A percentile compares a stretch with the other conserved stretches of the same genome.
Evolutionary conservation across 1,140 invertebrate species (phyloP).

Genomic region (Heliconius himera): DNA sequence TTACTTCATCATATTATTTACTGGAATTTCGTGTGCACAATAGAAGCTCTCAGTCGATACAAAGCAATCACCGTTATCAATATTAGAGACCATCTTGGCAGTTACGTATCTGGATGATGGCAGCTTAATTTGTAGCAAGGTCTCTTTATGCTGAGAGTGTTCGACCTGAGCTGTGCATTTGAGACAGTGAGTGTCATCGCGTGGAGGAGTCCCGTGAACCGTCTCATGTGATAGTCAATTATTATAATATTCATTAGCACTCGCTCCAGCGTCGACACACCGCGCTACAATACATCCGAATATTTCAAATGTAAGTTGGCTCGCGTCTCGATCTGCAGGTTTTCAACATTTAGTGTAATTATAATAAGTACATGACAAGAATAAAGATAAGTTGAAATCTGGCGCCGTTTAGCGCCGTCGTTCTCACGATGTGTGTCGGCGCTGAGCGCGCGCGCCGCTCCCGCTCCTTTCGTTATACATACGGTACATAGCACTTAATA

Average conservation of each 20-base stretch:
- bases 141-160: neutral
- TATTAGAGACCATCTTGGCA: no score
- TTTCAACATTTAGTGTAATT: neutral
- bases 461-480: constrained; percentile 57
- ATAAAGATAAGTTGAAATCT: neutral
- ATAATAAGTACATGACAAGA: neutral
- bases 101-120: no score
- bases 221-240: constrained; percentile 70
- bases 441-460: constrained; percentile 55
- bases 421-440: constrained; percentile 34
- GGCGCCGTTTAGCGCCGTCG: neutral
- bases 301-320: neutral
- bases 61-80: neutral
- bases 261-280: constrained; percentile 47
- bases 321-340: neutral
- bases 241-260: constrained; percentile 65
- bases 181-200: neutral
- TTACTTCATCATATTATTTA: constrained; percentile 7
- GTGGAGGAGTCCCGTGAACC: constrained; percentile 17
- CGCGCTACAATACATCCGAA: constrained; percentile 49
- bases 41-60: neutral
- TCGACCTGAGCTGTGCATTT: neutral
- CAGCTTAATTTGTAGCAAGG: no score
- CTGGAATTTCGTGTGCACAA: neutral
- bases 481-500: constrained; percentile 67